These are phyloP conservation scores for Cisticola juncidis DNA, from an alignment of 2,113 vertebrate genomes.

Conservation along the genomic window DNA sequence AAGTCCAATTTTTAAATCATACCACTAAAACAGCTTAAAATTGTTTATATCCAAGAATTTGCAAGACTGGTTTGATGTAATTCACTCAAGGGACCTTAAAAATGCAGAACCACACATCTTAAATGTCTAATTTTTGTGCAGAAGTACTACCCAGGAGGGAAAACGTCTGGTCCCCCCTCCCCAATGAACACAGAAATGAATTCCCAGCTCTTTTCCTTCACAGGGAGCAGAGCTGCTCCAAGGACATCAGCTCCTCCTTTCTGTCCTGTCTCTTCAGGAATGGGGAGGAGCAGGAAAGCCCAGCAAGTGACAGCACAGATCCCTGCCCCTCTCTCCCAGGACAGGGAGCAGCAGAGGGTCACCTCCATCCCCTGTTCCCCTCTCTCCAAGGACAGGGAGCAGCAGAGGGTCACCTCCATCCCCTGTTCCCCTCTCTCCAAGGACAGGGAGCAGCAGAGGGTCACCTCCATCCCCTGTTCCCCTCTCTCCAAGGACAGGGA, in stretches of 20 bases:
- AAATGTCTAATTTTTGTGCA: not conserved
- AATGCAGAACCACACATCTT: not conserved
- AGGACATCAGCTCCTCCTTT: not conserved
- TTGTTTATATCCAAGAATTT: not conserved
- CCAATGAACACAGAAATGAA: not conserved
- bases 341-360: too few relatives aligned
- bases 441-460: not conserved
- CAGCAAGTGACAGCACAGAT: not conserved
- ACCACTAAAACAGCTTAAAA: not conserved
- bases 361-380: too few relatives aligned
- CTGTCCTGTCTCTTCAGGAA: not conserved
- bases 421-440: rapidly evolving
- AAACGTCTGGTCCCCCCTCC: rapidly evolving
- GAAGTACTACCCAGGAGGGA: not conserved
- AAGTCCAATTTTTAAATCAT: not conserved
- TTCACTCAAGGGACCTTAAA: not conserved
- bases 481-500: rapidly evolving
- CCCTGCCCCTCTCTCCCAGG: not conserved
- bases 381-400: rapidly evolving
- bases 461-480: not conserved
- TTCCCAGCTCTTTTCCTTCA: not conserved
- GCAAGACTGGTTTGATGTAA: not conserved
- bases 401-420: not conserved
- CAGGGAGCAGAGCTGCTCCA: not conserved
- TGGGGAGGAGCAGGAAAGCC: rapidly evolving